Evolutionary conservation across 2,888 invertebrate species (phyloP), one percentile per base, ranked within the genome.

Genomic region (Nineta flava): DNA sequence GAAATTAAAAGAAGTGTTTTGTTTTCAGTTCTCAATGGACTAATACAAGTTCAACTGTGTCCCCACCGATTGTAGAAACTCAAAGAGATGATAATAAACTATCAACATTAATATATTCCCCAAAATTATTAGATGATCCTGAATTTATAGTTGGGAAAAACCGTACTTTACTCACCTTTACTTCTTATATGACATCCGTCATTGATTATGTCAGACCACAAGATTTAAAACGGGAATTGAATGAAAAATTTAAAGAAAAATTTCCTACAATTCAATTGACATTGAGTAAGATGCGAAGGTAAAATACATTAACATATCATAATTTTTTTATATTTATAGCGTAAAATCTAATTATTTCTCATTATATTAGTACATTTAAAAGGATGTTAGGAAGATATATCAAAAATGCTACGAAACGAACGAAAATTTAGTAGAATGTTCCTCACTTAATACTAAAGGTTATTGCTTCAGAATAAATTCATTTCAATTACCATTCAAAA

Each of bases 171-270:
- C 71, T 90, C 16, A 90, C 90, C 3, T 91, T 91, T 60, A 87
- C 90, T 1, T 87, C 88, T 0, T 90, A 90, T 60, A 85, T 88
- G 83, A 92, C 93, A 1, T 95, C 95, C 1, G 90, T 96, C 45
- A 95, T 96, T 58, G 94, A 95, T 68, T 95, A 96, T 64, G 94
- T 94, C 5, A 83, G 91, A 56, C 94, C 96, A 13, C 88, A 91
- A 35, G 94, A 95, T 65, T 71, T 96, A 57, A 97, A 97, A 68
- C 92, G 92, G 65, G 95, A 96, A 66, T 73, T 97, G 45, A 97
- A 97, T 67, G 96, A 96, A 62, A 94, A 95, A 68, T 97, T 97
- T 63, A 78, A 81, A 57, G 92, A 91, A 59, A 88, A 91, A 62
- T 97, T 95, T 71, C 97, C 97, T 0, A 83, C 88, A 59, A 84